Conservation (phyloP, 2,888 invertebrate species). For the Chesias legatella region DNA sequence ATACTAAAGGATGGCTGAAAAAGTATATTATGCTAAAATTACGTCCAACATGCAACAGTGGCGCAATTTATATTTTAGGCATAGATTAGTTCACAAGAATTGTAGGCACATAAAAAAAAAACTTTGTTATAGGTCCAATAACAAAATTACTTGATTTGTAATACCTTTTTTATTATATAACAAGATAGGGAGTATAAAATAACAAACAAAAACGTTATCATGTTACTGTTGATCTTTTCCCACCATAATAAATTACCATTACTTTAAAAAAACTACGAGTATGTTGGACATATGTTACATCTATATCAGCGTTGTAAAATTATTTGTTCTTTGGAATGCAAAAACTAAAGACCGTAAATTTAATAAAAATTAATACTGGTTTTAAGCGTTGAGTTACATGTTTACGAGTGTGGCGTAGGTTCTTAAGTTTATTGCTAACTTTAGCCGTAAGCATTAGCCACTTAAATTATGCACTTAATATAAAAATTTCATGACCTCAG, state of each 20-base stretch:
- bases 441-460: constrained; percentile 6
- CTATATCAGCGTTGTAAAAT: too few relatives aligned
- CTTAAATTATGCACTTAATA: constrained; percentile 11
- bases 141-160: too few relatives aligned
- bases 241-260: too few relatives aligned
- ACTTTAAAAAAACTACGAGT: too few relatives aligned
- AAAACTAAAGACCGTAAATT: constrained; percentile 10
- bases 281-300: too few relatives aligned
- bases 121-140: too few relatives aligned
- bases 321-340: constrained; percentile 1
- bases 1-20: constrained; percentile 10
- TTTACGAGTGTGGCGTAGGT: constrained; percentile 24
- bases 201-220: too few relatives aligned
- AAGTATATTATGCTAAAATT: constrained; percentile 22
- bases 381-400: constrained; percentile 29
- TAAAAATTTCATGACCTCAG: constrained; percentile 8
- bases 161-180: too few relatives aligned
- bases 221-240: too few relatives aligned
- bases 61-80: constrained; percentile 3
- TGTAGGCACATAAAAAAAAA: neutral
- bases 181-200: too few relatives aligned
- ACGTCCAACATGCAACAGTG: constrained; percentile 26
- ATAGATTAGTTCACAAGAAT: neutral
- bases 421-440: constrained; percentile 16
- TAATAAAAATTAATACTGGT: constrained; percentile 22